These are phyloP conservation scores for Apoderus coryli DNA, from an alignment of 2,888 invertebrate genomes.

Conservation along the genomic window DNA sequence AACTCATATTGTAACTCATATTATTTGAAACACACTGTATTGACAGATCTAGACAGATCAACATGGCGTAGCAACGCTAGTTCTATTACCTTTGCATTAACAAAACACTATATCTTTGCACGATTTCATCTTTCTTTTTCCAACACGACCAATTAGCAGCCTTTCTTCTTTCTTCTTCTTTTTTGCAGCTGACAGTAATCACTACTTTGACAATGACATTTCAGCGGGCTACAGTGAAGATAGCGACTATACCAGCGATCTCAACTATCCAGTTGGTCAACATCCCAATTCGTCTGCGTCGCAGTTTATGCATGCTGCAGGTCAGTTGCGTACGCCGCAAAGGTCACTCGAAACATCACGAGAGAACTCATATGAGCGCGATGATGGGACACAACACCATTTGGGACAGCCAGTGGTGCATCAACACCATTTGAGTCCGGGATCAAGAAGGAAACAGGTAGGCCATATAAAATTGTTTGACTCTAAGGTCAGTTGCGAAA, in stretches of 20 bases:
- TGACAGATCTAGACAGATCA: too few relatives aligned
- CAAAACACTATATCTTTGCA: too few relatives aligned
- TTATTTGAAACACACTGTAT: too few relatives aligned
- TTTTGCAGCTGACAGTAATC: slow-evolving; percentile 32
- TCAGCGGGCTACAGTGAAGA: slow-evolving; percentile 91
- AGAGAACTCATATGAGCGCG: slow-evolving; percentile 72
- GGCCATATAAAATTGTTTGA: too few relatives aligned
- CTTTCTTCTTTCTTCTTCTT: slow-evolving; percentile 17
- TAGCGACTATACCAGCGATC: slow-evolving; percentile 92
- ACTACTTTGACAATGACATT: slow-evolving; percentile 35
- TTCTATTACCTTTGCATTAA: too few relatives aligned
- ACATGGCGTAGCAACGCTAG: too few relatives aligned
- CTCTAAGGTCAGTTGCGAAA: too few relatives aligned
- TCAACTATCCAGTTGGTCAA: slow-evolving; percentile 83
- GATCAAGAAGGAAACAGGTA: slow-evolving; percentile 26
- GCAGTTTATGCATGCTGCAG: slow-evolving; percentile 67
- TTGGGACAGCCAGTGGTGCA: slow-evolving; percentile 23
- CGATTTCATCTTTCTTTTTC: too few relatives aligned
- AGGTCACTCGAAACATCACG: slow-evolving; percentile 64
- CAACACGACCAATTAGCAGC: too few relatives aligned
- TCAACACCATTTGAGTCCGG: slow-evolving; percentile 29
- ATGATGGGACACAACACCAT: slow-evolving; percentile 37
- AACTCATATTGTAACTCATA: background rate
- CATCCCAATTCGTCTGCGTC: slow-evolving; percentile 86
- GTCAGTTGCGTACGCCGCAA: slow-evolving; percentile 65